Base-by-base conservation (phyloP, 2,888 invertebrate species). In the Rhabditoides inermis region DNA sequence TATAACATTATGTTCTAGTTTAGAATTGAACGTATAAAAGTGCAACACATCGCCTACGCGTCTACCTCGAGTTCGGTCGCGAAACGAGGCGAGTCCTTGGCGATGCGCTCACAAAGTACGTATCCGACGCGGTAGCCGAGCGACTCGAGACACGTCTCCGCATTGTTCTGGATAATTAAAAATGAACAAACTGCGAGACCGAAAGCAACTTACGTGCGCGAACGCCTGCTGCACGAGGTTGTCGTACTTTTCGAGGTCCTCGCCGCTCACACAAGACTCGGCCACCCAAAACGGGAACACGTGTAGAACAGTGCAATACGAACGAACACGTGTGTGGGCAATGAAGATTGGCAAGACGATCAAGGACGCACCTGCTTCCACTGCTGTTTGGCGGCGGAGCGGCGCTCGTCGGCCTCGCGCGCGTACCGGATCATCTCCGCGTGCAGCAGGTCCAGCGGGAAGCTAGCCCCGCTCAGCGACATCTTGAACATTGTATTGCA, bases 11-110 rank as follows among this genome's bases (percentile, higher is more conserved):
- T 15, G 15, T 32, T 37, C 37, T 12, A 12, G 6, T 12, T n/a
- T 12, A 20, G 5, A 15, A n/a, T 12, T 18, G 5, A 45, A 45
- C 23, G 7, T 20, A 30, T n/a, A 45, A 23, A n/a, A n/a, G n/a
- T n/a, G n/a, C n/a, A n/a, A n/a, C n/a, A n/a, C n/a, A n/a, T n/a
- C n/a, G n/a, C n/a, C n/a, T n/a, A n/a, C n/a, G n/a, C n/a, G n/a
- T n/a, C 6, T 44, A 61, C 65, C 49, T 98, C 95, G 50, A 98
- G 78, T 78, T 98, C 98, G 80, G 94, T 92, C 79, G 91, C 90
- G 75, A 95, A 37, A 55, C 58, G 60, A 15, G 59, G 56, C 28
- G 53, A 53, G 36, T 62, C 69, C 46, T 56, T 65, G 40, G 57
- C 53, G 40, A 68, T 53, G 61, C 84, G 79, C 76, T 83, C 83